A percentile compares a stretch with the other conserved stretches of the same genome.
Conservation (phyloP, 2,888 invertebrate genomes). For the Cyrtodaria siliqua region DNA sequence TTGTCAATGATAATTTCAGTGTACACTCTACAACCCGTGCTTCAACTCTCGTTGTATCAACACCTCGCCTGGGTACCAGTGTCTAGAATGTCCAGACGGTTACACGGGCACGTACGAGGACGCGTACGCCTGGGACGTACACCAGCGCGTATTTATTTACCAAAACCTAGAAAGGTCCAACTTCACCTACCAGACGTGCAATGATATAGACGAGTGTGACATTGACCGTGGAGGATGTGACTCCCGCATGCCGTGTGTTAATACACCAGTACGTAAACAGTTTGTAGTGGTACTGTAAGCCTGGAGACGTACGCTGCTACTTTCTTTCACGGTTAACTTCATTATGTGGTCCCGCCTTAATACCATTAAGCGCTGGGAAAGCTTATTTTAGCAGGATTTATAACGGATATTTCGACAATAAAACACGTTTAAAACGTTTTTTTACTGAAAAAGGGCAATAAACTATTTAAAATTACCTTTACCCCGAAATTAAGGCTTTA, state of each 20-base stretch:
- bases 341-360: too few species aligned
- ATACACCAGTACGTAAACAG: slow-evolving; percentile 71
- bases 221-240: slow-evolving; percentile 77
- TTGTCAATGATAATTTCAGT: slow-evolving; percentile 56
- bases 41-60: slow-evolving; percentile 67
- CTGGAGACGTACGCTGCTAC: too few species aligned
- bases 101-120: slow-evolving; percentile 73
- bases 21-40: slow-evolving; percentile 62
- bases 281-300: too few species aligned
- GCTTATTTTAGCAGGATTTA: too few species aligned
- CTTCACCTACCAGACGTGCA: slow-evolving; percentile 63
- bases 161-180: slow-evolving; percentile 51
- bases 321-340: too few species aligned
- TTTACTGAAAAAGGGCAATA: too few species aligned
- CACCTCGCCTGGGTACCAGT: slow-evolving; percentile 75
- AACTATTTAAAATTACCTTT: too few species aligned
- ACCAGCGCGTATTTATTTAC: slow-evolving; percentile 62
- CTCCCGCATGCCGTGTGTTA: slow-evolving; percentile 68
- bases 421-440: too few species aligned
- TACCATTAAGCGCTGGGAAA: too few species aligned
- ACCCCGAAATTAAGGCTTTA: too few species aligned
- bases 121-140: slow-evolving; percentile 61
- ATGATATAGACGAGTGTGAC: slow-evolving; percentile 71
- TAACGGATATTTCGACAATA: too few species aligned
- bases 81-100: slow-evolving; percentile 70